These are phyloP conservation scores for Solenodon paradoxus DNA, from an alignment of 2,113 vertebrate genomes.

Conservation along the genomic window DNA sequence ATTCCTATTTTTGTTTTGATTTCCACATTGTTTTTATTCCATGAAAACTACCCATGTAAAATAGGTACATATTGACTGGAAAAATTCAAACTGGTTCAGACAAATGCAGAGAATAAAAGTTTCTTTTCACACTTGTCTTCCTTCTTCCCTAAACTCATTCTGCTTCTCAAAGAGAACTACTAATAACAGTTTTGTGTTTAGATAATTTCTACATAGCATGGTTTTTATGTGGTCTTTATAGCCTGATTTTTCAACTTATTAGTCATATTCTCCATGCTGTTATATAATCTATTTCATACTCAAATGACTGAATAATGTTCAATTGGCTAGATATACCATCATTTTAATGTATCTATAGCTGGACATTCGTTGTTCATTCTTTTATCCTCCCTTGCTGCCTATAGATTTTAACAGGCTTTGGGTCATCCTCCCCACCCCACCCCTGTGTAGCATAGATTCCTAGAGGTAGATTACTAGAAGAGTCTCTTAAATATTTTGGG, in stretches of 20 bases:
- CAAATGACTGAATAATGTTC: neutral
- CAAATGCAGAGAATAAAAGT: neutral
- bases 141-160: neutral
- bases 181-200: neutral
- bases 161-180: neutral
- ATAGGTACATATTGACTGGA: neutral
- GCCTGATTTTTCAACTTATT: neutral
- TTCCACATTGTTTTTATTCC: neutral
- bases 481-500: neutral
- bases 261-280: neutral
- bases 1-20: neutral
- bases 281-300: neutral
- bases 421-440: neutral
- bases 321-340: neutral
- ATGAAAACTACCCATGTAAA: neutral
- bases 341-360: neutral
- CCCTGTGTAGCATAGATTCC: neutral
- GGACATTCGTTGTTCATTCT: neutral
- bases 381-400: neutral
- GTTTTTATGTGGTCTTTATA: neutral
- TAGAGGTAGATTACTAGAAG: neutral
- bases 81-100: neutral
- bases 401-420: neutral
- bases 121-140: neutral
- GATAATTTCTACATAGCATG: neutral